Evolutionary conservation across 2,797 vertebrate genomes (phyloP).

Genomic region (Hybognathus amarus): DNA sequence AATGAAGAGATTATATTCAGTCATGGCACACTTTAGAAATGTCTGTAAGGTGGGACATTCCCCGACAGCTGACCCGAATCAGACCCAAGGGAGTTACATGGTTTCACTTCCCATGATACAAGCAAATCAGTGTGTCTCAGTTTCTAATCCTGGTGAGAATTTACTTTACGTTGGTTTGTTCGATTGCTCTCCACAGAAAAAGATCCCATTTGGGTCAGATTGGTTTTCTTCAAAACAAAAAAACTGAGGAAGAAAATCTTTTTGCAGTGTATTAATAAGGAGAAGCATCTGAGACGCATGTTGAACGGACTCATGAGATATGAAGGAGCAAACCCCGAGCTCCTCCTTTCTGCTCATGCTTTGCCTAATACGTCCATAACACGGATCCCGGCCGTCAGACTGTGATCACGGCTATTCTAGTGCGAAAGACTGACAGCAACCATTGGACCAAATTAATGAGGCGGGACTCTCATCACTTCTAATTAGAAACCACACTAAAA

Average conservation of each 20-base stretch:
- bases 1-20: not conserved
- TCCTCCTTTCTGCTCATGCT: conserved; percentile 61
- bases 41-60: not conserved
- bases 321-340: conserved; percentile 33
- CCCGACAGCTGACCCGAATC: conserved; percentile 12
- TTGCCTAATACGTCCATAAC: conserved; percentile 89
- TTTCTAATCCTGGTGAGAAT: not conserved
- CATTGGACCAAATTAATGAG: conserved; percentile 91
- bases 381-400: conserved; percentile 64
- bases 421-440: conserved; percentile 80
- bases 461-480: conserved; percentile 83
- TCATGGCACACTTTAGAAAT: not conserved
- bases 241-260: not conserved
- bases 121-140: not conserved
- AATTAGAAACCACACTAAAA: conserved; percentile 89
- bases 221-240: not conserved
- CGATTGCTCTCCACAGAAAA: not conserved
- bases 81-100: not conserved
- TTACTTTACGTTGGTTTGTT: not conserved
- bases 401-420: conserved; percentile 92
- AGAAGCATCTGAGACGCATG: not conserved
- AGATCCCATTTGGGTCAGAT: not conserved
- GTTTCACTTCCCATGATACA: not conserved
- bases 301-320: not conserved
- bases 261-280: not conserved